Base-by-base conservation (phyloP, 35 echinoderm and acorn worm species). In the Stichopus chloronotus region DNA sequence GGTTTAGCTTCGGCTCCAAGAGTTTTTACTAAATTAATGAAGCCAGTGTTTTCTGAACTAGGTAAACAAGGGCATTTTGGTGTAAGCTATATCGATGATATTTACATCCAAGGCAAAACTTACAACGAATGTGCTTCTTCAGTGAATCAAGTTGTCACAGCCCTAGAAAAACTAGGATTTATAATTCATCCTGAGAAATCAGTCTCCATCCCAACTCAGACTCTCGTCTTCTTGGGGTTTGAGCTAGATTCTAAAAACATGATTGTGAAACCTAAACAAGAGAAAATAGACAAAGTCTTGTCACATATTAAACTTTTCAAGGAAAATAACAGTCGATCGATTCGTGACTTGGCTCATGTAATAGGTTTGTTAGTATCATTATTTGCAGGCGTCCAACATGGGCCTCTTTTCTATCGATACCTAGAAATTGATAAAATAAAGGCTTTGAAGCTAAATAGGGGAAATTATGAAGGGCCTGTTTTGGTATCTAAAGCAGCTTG, bases 11-110 rank as follows among this genome's bases (percentile, higher is more conserved):
- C 55, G 19, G 55, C 84, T 58, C 86, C 86, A 87, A 87, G 57
- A 52, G 86, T 59, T 77, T 94, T 60, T 71, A 68, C 93, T 11
- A 94, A 94, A 80, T 55, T 94, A 17, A 56, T 94, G 55, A 94
- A 94, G 61, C 58, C 58, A 68, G 58, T 61, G 16, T 61, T 78
- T 25, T 76, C 52, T 16, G 76, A 57, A 9, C 24, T 56, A 54
- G 55, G 84, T 13, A 57, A 87, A 57, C 21, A 61, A 61, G 55
- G 56, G 17, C 9, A 57, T 87, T 13, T 57, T 5, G 55, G 84
- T 87, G 5, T 87, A 19, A 20, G 84, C 7, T 87, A 57, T 55
- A 88, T 88, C 59, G 85, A 88, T 88, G 85, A 88, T 63, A 63
- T 88, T 88, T 88, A 88, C 59, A 88, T 88, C 59, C 85, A 88